phyloP scores from a whole-genome alignment of 1,140 invertebrate species.

The Pseudomyrmex cubaensis region DNA sequence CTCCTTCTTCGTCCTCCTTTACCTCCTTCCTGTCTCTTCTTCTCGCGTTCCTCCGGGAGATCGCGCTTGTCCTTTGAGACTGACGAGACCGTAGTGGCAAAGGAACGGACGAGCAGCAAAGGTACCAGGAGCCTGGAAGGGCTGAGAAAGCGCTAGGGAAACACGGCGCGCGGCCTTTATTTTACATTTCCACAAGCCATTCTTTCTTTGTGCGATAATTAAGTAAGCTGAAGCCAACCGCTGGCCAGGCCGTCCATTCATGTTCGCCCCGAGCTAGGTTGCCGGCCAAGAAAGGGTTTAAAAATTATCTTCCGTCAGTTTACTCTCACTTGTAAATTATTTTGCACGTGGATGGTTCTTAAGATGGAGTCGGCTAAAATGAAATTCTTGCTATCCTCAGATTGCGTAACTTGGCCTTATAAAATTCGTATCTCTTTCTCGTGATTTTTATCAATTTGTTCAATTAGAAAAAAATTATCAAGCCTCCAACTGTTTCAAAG shows the following conservation, averaged over 20 bases:
- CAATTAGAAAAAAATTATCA: too few species aligned
- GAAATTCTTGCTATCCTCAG: slow-evolving; percentile 29
- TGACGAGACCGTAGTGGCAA: slow-evolving; percentile 64
- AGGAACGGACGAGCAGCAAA: slow-evolving; percentile 54
- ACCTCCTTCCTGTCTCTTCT: not conserved
- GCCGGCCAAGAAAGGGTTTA: slow-evolving; percentile 60
- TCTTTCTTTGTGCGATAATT: slow-evolving; percentile 76
- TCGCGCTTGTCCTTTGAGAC: slow-evolving; percentile 70
- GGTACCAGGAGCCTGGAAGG: slow-evolving; percentile 45
- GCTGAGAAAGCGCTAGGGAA: slow-evolving; percentile 67
- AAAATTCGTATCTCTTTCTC: slow-evolving; percentile 18
- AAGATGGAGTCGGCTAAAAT: slow-evolving; percentile 40
- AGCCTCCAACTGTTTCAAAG: too few species aligned
- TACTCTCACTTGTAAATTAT: slow-evolving; percentile 52
- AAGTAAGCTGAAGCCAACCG: slow-evolving; percentile 74
- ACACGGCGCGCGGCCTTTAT: slow-evolving; percentile 72
- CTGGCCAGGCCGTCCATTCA: slow-evolving; percentile 68
- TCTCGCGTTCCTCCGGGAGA: slow-evolving; percentile 33
- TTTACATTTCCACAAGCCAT: slow-evolving; percentile 74
- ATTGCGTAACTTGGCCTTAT: slow-evolving; percentile 8
- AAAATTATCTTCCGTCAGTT: slow-evolving; percentile 66
- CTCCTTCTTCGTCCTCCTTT: slow-evolving; percentile 28
- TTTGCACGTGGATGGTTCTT: slow-evolving; percentile 46
- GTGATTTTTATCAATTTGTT: not conserved
- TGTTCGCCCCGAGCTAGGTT: slow-evolving; percentile 60